Percentiles rank a stretch among this genome's conserved stretches.
phyloP scores from a whole-genome alignment of 2,113 vertebrate genomes.

The Brevimyrus niger region DNA sequence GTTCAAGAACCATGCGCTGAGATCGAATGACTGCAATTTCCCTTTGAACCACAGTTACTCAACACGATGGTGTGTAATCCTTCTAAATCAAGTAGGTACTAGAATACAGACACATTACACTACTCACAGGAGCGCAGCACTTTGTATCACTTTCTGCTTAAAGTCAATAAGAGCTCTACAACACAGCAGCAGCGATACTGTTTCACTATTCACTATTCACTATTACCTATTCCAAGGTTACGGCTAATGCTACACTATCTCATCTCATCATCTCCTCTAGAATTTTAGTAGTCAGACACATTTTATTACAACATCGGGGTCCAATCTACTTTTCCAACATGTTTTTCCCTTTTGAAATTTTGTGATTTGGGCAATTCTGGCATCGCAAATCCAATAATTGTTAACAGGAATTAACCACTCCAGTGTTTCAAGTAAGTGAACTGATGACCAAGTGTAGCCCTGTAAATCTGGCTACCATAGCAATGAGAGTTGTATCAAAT shows the following conservation, averaged over 20 bases:
- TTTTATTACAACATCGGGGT: conserved; percentile 1
- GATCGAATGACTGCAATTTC: background rate
- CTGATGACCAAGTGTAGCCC: background rate
- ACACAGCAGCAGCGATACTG: background rate
- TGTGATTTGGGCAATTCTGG: background rate
- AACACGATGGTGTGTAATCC: background rate
- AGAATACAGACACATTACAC: background rate
- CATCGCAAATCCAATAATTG: background rate
- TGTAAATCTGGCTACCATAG: background rate
- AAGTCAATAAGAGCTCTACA: background rate
- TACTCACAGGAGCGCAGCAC: background rate
- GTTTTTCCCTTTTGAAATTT: background rate
- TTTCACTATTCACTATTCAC: no score
- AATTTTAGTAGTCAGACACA: conserved; percentile 25
- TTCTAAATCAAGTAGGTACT: conserved; percentile 6
- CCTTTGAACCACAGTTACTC: background rate
- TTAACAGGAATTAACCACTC: background rate
- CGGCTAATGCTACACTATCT: background rate
- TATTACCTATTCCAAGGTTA: background rate
- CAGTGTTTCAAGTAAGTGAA: background rate
- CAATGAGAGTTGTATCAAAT: background rate
- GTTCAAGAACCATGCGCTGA: background rate
- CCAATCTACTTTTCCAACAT: background rate
- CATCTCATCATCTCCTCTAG: background rate
- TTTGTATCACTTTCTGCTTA: background rate